Evolutionary conservation across 2,888 invertebrate genomes (phyloP).

Genomic region (Calameuta idolon): DNA sequence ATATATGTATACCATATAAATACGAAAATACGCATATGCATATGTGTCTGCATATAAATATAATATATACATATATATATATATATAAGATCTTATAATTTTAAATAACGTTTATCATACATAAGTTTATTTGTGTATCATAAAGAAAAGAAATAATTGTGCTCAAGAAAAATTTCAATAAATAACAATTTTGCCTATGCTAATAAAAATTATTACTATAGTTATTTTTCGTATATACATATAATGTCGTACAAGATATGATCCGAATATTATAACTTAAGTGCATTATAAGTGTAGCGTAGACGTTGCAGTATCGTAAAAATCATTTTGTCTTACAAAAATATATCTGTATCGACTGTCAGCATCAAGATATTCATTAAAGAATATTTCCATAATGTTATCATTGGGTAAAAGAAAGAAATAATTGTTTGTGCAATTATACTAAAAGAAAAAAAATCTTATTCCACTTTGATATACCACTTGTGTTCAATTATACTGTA

Average conservation of each 20-base stretch:
- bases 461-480: background rate
- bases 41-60: constrained; percentile 38
- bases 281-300: constrained; percentile 28
- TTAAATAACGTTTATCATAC: constrained; percentile 53
- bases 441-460: background rate
- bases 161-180: constrained; percentile 59
- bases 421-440: background rate
- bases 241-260: constrained; percentile 22
- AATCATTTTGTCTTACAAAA: background rate
- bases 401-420: background rate
- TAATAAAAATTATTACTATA: constrained; percentile 28
- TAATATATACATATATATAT: constrained; percentile 32
- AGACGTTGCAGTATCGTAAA: background rate
- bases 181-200: constrained; percentile 60
- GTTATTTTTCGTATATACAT: constrained; percentile 8
- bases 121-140: constrained; percentile 51
- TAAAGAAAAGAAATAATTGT: constrained; percentile 50
- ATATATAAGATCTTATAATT: constrained; percentile 50
- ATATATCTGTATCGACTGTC: background rate
- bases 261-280: constrained; percentile 23
- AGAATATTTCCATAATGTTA: background rate
- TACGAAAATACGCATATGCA: constrained; percentile 30
- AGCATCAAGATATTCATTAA: background rate
- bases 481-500: background rate
- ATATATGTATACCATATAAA: background rate